A percentile compares a stretch with the other conserved stretches of the same genome.
These are phyloP conservation scores for Lithophane ornitopus DNA, from an alignment of 2,888 invertebrate genomes.

Conservation along the genomic window DNA sequence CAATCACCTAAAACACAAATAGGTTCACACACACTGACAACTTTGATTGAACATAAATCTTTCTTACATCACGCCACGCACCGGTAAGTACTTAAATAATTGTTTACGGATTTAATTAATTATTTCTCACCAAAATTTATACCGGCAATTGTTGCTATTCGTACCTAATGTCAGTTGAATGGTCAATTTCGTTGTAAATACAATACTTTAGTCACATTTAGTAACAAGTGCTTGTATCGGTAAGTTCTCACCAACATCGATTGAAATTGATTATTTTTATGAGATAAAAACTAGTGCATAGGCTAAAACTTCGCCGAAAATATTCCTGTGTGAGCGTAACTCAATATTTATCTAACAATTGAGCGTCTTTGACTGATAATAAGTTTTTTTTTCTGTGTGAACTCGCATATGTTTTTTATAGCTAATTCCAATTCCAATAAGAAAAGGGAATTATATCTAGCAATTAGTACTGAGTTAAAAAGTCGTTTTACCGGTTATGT, in stretches of 20 bases:
- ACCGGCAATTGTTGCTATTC: neutral
- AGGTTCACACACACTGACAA: no score
- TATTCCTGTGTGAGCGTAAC: neutral
- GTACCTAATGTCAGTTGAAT: slow-evolving; percentile 1
- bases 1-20: no score
- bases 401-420: neutral
- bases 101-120: slow-evolving; percentile 10
- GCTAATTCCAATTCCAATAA: slow-evolving; percentile 14
- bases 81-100: slow-evolving; percentile 24
- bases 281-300: slow-evolving; percentile 11
- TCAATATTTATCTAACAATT: neutral
- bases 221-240: slow-evolving; percentile 20
- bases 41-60: no score
- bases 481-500: slow-evolving; percentile 43
- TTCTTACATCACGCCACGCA: slow-evolving; percentile 2
- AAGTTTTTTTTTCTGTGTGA: neutral
- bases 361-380: neutral
- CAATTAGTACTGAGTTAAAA: slow-evolving; percentile 34
- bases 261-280: slow-evolving; percentile 28
- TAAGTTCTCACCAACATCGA: slow-evolving; percentile 39
- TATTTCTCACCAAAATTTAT: slow-evolving; percentile 7
- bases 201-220: slow-evolving; percentile 10
- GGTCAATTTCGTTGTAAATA: slow-evolving; percentile 16
- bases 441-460: slow-evolving; percentile 6
- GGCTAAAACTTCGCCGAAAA: slow-evolving; percentile 4